A percentile compares a stretch with the other conserved stretches of the same genome.
phyloP scores from a whole-genome alignment of 1,140 invertebrate species.

The Pristionchus pacificus region DNA sequence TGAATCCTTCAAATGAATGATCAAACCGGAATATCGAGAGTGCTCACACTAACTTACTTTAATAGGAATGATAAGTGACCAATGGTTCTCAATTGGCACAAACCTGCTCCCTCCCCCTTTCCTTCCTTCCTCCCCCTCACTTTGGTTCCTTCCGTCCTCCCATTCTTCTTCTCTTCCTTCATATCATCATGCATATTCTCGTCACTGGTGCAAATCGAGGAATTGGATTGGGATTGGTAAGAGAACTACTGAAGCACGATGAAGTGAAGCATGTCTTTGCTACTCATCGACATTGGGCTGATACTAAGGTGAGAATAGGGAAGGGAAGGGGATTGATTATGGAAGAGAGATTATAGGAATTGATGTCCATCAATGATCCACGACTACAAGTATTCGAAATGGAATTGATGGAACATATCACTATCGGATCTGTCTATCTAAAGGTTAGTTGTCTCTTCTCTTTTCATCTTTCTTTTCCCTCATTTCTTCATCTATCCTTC shows the following conservation, averaged over 20 bases:
- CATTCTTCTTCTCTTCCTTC: neutral
- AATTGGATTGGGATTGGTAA: slow-evolving; percentile 35
- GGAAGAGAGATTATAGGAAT: neutral
- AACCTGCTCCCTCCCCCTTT: no score
- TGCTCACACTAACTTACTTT: no score
- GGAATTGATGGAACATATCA: slow-evolving; percentile 3
- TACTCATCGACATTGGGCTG: slow-evolving; percentile 23
- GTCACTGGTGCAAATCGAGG: slow-evolving; percentile 40
- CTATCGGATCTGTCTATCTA: slow-evolving; percentile 35
- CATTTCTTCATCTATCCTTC: slow-evolving; percentile 20
- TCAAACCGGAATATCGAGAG: no score
- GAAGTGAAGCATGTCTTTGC: slow-evolving; percentile 32
- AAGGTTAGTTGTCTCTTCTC: slow-evolving; percentile 6
- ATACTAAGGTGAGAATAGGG: slow-evolving; percentile 23
- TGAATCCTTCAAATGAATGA: no score
- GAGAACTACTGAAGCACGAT: slow-evolving; percentile 10
- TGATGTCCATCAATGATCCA: slow-evolving; percentile 18
- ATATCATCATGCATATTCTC: slow-evolving; percentile 22
- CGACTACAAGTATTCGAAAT: slow-evolving; percentile 20
- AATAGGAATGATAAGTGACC: no score
- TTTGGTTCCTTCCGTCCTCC: neutral
- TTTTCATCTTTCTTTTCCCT: neutral
- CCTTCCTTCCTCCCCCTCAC: no score
- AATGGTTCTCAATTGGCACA: no score
- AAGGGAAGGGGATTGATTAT: neutral